Base-by-base conservation (phyloP, 2,113 vertebrate species). In the Penelope pileata region DNA sequence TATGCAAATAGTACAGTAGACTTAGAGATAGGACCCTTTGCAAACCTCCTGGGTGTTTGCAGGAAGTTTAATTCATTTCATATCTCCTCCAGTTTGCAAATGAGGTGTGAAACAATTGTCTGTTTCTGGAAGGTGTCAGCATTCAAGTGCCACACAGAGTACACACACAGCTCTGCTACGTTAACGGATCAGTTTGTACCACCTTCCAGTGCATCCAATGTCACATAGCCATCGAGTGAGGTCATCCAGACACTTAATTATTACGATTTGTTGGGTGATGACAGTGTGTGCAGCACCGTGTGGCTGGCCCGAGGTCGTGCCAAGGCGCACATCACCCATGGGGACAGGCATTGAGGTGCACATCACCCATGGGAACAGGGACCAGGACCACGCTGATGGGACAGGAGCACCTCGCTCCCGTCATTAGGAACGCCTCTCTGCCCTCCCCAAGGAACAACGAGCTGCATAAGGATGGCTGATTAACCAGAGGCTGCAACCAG, bases 51-150 rank as follows among this genome's bases (percentile, higher is more conserved):
- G 96, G 96, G 96, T 96, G 96, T 64, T 82, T 96, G 95, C 93
- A 88, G 96, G 91, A 95, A 94, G 91, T 97, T 96, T 96, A 97
- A 97, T 97, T 96, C 97, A 96, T 96, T 97, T 94, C 93, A 30
- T 97, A 94, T 97, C 96, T 95, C 94, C 94, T 93, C 90, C 36
- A 94, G 88, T 77, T 97, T 97, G 95, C 96, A 97, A 97, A 97
- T 95, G 96, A 97, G 96, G 94, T 96, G 94, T 83, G 97, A 94
- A 96, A 84, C 93, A 67, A 96, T 95, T 95, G 95, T 30, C 89
- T 93, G 83, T 2, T 88, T 92, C 92, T 93, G 62, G 91, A 94
- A 96, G 96, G 93, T 95, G 93, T 70, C 91, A 66, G 96, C 74
- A 42, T 76, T 91, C 74, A 9, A 88, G 93, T 77, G 72, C 86